Evolutionary conservation across 1,140 invertebrate genomes (phyloP), one percentile per base, ranked within the genome.

Genomic region (Lordiphosa stackelbergi): DNA sequence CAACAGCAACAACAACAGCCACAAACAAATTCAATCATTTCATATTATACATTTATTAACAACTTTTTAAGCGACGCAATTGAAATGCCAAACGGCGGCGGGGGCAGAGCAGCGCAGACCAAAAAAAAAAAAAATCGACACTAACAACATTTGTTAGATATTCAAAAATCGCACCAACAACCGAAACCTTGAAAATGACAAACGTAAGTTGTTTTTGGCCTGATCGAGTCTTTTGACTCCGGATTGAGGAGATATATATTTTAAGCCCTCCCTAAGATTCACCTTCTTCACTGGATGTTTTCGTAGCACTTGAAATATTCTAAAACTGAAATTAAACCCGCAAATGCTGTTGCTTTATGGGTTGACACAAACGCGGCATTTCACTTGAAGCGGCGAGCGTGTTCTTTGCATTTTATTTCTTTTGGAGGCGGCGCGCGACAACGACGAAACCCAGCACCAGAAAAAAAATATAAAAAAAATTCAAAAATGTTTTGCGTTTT

Each of bases 31-130:
- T 35, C 40, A 48, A 40, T 51, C 11, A 52, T 38, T 53, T 58
- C 49, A 55, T 66, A 60, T 69, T 60, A 55, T 56, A 48, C 22
- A 52, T 47, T 66, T 58, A 60, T 66, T 66, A 69, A 69, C 60
- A 69, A 66, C 36, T 55, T 65, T 69, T 61, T 53, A 61, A 60
- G 42, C 57, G 58, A 62, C 51, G 60, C 41, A 49, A 62, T 66
- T 57, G 57, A 62, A 62, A 53, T 49, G 57, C 45, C 24, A 57
- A 53, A 34, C 46, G 11, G 24, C 34, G 11, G 46, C 6, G 38
- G 38, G 19, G 3, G 19, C 19, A 19, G 19, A 19, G 28, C 28
- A 31, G 28, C 7, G 28, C 28, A 31, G 5, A 31, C 28, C 28
- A 31, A 31, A 31, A n/a, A n/a, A n/a, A n/a, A n/a, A n/a, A n/a